Evolutionary conservation across 1,140 invertebrate species (phyloP).

Genomic region (Temnothorax curvispinosus): DNA sequence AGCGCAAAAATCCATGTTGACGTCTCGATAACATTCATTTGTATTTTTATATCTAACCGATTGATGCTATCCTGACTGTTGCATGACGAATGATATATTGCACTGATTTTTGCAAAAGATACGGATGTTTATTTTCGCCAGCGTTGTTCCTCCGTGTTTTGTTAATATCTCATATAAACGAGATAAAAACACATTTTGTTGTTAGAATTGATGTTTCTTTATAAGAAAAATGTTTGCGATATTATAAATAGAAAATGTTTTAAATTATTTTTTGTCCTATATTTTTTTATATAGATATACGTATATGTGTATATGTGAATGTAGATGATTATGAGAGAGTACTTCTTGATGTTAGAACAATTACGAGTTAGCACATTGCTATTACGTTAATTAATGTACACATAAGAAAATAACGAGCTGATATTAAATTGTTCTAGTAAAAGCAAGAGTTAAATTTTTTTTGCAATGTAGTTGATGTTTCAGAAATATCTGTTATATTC

Average conservation of each 20-base stretch:
- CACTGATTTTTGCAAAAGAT: conserved; percentile 47
- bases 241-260: conserved; percentile 12
- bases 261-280: conserved; percentile 14
- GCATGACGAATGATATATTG: conserved; percentile 51
- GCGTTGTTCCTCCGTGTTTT: conserved; percentile 4
- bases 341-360: not conserved
- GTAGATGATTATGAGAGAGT: not conserved
- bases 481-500: not conserved
- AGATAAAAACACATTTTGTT: conserved; percentile 14
- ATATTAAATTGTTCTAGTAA: not conserved
- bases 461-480: not conserved
- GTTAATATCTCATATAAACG: not conserved
- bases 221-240: conserved; percentile 18
- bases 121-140: conserved; percentile 26
- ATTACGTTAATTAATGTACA: not conserved
- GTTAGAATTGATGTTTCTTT: conserved; percentile 1
- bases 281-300: conserved; percentile 13
- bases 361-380: not conserved
- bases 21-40: conserved; percentile 42
- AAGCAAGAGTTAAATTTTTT: not conserved
- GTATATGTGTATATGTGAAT: not conserved
- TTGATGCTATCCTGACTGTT: conserved; percentile 43
- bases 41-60: conserved; percentile 54
- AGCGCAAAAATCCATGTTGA: conserved; percentile 34
- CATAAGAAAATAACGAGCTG: not conserved